Conservation (phyloP, 1,140 invertebrate species). For the Drosophila saltans region DNA sequence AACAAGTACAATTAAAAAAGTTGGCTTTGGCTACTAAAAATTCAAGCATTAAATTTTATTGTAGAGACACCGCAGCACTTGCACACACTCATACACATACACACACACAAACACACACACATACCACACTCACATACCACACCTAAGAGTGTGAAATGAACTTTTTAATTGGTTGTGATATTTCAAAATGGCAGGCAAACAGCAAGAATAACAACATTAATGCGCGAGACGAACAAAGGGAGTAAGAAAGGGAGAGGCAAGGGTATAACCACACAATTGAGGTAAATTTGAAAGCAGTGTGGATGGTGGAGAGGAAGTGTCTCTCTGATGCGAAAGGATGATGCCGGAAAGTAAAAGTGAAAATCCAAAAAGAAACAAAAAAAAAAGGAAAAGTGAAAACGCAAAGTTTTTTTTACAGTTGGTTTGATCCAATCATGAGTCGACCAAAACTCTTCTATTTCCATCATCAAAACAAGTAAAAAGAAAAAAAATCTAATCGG, state of each 20-base stretch:
- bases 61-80: not conserved
- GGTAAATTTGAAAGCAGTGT: not conserved
- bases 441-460: no score
- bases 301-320: no score
- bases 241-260: no score
- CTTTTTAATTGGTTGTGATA: constrained; percentile 21
- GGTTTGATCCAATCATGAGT: not conserved
- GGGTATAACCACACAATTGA: not conserved
- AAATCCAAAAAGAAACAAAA: not conserved
- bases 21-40: constrained; percentile 5
- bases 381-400: not conserved
- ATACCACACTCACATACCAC: not conserved
- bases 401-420: not conserved
- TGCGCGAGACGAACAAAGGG: not conserved
- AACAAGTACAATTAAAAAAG: constrained; percentile 6
- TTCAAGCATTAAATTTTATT: constrained; percentile 12
- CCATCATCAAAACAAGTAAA: no score
- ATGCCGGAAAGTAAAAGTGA: not conserved
- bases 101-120: not conserved
- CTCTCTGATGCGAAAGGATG: no score
- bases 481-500: not conserved
- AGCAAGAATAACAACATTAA: constrained; percentile 1
- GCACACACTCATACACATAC: not conserved
- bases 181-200: constrained; percentile 12
- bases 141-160: not conserved